Evolutionary conservation across 2,113 vertebrate species (phyloP).

Genomic region (Eulacestoma nigropectus): DNA sequence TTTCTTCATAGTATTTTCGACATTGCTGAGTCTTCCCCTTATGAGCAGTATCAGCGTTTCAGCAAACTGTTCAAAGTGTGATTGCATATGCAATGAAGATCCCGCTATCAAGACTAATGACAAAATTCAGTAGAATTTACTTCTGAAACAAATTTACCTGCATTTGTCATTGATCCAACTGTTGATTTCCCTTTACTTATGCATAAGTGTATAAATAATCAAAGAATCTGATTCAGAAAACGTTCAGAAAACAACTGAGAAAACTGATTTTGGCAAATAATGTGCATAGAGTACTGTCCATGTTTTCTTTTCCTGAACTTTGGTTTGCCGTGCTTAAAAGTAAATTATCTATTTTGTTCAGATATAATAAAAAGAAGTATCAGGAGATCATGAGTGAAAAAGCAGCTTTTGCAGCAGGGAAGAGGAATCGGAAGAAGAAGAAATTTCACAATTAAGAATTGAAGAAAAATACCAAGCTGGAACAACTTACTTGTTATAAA

Average conservation of each 20-base stretch:
- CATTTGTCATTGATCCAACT: neutral
- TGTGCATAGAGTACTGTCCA: neutral
- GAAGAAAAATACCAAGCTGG: constrained; percentile 34
- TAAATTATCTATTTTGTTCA: constrained; percentile 69
- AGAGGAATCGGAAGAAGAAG: constrained; percentile 84
- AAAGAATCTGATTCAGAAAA: neutral
- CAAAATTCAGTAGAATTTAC: neutral
- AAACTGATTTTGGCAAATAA: neutral
- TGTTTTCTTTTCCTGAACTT: constrained; percentile 7
- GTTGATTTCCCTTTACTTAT: neutral
- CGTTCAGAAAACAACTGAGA: neutral
- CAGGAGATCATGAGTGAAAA: constrained; percentile 87
- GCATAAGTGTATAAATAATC: neutral
- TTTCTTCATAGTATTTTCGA: neutral
- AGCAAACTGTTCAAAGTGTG: neutral
- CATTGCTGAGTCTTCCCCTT: neutral
- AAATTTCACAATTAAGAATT: constrained; percentile 80
- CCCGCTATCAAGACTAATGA: neutral
- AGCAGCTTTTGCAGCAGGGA: constrained; percentile 84
- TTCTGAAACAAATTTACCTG: neutral
- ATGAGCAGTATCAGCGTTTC: neutral
- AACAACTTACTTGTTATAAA: constrained; percentile 32
- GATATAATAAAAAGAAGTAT: constrained; percentile 91
- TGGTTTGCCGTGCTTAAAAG: constrained; percentile 21
- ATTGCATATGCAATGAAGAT: neutral